Percentiles rank a stretch among this genome's conserved stretches.
Conservation (phyloP, 2,888 invertebrate species). For the Dynastes tityus region DNA sequence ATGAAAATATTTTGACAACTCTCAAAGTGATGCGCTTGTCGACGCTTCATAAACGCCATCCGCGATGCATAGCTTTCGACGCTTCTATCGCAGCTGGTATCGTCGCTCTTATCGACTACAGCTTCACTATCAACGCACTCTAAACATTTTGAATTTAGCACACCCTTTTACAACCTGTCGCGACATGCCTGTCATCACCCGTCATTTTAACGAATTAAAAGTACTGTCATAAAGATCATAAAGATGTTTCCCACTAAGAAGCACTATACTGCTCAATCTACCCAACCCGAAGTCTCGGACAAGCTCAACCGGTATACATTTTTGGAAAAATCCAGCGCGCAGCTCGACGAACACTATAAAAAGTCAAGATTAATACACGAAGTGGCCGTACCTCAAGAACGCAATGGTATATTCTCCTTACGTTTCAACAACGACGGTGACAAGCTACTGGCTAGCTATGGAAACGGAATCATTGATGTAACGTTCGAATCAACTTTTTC, state of each 20-base stretch:
- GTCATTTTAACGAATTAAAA: too few relatives aligned
- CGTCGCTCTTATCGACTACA: too few relatives aligned
- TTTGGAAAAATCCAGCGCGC: slow-evolving; percentile 47
- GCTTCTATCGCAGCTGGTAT: too few relatives aligned
- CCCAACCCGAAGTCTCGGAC: slow-evolving; percentile 30
- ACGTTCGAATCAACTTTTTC: neutral
- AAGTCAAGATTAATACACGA: slow-evolving; percentile 58
- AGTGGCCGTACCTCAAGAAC: slow-evolving; percentile 63
- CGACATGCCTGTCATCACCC: too few relatives aligned
- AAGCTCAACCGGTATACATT: slow-evolving; percentile 47
- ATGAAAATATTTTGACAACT: too few relatives aligned
- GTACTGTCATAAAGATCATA: too few relatives aligned
- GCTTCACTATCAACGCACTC: too few relatives aligned
- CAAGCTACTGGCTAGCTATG: slow-evolving; percentile 71
- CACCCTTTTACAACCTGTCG: too few relatives aligned
- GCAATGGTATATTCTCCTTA: slow-evolving; percentile 66
- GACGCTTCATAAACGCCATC: too few relatives aligned
- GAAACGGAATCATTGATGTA: slow-evolving; percentile 75
- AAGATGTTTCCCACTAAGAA: slow-evolving; percentile 8
- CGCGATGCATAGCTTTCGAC: too few relatives aligned
- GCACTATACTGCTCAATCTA: slow-evolving; percentile 34
- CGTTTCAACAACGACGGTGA: slow-evolving; percentile 70
- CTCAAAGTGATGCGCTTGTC: too few relatives aligned
- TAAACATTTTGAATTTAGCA: too few relatives aligned
- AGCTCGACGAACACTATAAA: slow-evolving; percentile 34